Base-by-base conservation (phyloP, 2,888 invertebrate genomes). In the Toxonevra muliebris region DNA sequence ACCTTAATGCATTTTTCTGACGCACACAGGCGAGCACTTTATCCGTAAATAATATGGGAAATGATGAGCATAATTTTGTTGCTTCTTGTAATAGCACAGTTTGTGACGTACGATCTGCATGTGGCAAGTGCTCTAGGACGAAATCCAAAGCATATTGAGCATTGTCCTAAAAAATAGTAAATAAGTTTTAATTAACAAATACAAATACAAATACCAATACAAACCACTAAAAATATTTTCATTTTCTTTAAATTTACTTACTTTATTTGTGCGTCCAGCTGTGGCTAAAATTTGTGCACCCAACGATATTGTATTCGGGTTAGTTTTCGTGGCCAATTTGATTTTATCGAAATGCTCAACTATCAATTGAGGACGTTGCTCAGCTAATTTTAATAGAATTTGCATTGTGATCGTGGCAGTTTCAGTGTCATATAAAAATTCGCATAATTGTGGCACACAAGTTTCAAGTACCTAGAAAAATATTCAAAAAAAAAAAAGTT, bases 111-210 rank as follows among this genome's bases (percentile, higher is more conserved):
- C 91, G 87, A 82, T 93, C 94, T 9, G 90, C 91, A 88, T 88
- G 65, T 69, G 90, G 88, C 74, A 95, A 86, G 76, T 92, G 90
- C 80, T 92, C 91, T 74, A 94, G 87, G 67, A 95, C 91, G 85
- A 93, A 95, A 85, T 92, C 92, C 73, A 95, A 84, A 9, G 94
- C 93, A 77, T 92, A 92, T 80, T 92, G 92, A 0, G 93, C 95
- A 69, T 91, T 89, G 72, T 92, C 92, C 93, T 93, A 77, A n/a
- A n/a, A n/a, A n/a, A n/a, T n/a, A n/a, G n/a, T 53, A 82, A 79
- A 70, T 68, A 30, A 11, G 30, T 71, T 71, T n/a, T 40, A 30
- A 48, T 61, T 68, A 50, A 61, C 57, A 1, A 30, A 43, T n/a
- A 43, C n/a, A 17, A 2, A 9, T 20, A 7, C n/a, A 54, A 30